Evolutionary conservation across 2,888 invertebrate genomes (phyloP).

Genomic region (Phalangium opilio): DNA sequence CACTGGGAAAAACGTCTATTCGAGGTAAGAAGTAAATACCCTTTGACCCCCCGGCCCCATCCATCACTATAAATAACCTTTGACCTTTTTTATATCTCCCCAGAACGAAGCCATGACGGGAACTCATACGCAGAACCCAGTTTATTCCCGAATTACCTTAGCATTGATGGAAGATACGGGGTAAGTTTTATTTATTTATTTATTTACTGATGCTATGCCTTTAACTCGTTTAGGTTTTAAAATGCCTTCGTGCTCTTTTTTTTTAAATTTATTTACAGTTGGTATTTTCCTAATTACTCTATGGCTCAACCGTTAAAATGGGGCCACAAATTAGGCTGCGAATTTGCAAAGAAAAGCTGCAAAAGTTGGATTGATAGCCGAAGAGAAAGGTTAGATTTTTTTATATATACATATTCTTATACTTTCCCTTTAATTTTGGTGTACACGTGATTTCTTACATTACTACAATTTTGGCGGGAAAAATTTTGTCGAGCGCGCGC

Average conservation of each 20-base stretch:
- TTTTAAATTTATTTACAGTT: constrained; percentile 22
- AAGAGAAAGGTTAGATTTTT: constrained; percentile 47
- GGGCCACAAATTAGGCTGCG: constrained; percentile 82
- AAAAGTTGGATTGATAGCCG: constrained; percentile 85
- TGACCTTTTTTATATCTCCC: constrained; percentile 16
- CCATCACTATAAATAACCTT: no score
- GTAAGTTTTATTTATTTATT: constrained; percentile 35
- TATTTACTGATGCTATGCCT: not conserved
- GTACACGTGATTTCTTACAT: no score
- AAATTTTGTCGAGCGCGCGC: no score
- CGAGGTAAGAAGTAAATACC: constrained; percentile 48
- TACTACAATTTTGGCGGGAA: no score
- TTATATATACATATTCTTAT: no score
- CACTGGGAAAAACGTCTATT: constrained; percentile 99
- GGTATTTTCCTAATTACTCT: constrained; percentile 76
- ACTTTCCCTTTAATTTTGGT: no score
- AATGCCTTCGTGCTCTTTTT: not conserved
- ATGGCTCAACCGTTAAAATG: constrained; percentile 72
- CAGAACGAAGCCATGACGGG: constrained; percentile 99
- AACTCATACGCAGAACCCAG: constrained; percentile 94
- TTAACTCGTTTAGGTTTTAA: not conserved
- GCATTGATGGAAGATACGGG: constrained; percentile 97
- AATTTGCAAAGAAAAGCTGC: constrained; percentile 85
- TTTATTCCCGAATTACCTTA: constrained; percentile 83
- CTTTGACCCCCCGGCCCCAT: not conserved